These are phyloP conservation scores for Celastrina argiolus DNA, from an alignment of 2,888 invertebrate species.

Conservation along the genomic window DNA sequence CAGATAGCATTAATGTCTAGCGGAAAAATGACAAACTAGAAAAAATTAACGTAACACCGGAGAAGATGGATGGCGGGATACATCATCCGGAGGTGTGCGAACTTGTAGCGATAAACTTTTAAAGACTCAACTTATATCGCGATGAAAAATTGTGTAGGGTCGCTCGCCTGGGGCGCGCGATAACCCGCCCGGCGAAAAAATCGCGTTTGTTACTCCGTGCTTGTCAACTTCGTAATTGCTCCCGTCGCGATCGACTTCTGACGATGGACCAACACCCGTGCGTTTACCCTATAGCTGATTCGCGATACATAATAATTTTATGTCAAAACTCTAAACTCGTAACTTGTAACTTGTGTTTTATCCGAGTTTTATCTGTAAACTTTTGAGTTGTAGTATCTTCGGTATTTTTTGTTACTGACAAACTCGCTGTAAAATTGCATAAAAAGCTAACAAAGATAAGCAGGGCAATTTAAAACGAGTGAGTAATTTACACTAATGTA, in stretches of 20 bases:
- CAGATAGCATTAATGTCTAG: conserved; percentile 1
- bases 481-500: conserved; percentile 14
- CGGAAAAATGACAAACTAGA: conserved; percentile 21
- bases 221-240: conserved; percentile 74
- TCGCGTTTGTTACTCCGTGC: conserved; percentile 69
- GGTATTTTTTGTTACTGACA: not conserved
- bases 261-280: not conserved
- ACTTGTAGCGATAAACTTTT: conserved; percentile 74
- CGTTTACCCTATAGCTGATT: not conserved
- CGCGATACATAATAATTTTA: conserved; percentile 6
- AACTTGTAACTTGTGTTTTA: not conserved
- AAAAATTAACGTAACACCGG: conserved; percentile 55
- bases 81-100: conserved; percentile 69
- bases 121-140: conserved; percentile 74
- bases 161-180: conserved; percentile 62
- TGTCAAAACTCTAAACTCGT: not conserved
- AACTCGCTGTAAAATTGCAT: conserved; percentile 14
- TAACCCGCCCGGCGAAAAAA: conserved; percentile 61
- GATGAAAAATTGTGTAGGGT: conserved; percentile 72
- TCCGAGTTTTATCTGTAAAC: not conserved
- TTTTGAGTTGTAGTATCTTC: not conserved
- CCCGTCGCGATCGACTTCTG: conserved; percentile 36
- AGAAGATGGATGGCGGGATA: conserved; percentile 70
- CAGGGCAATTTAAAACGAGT: not conserved
- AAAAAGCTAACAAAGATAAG: conserved; percentile 20